These are phyloP conservation scores for Amblyjoppa fuscipennis DNA, from an alignment of 2,888 invertebrate species.

Conservation along the genomic window DNA sequence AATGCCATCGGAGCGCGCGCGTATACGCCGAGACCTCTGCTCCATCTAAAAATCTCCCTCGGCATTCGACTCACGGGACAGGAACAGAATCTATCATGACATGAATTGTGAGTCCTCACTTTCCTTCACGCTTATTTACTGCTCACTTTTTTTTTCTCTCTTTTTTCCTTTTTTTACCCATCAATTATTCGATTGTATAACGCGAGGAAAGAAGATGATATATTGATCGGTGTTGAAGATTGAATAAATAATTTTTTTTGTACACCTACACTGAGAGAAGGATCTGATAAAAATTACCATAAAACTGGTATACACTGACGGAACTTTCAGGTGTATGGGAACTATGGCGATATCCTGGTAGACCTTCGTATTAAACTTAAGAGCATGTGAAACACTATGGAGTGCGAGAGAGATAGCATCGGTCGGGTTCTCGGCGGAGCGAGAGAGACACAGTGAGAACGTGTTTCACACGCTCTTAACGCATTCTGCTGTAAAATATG, in stretches of 20 bases:
- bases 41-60: constrained; percentile 51
- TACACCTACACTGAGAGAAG: not conserved
- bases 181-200: constrained; percentile 44
- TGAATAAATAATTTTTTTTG: not conserved
- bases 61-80: constrained; percentile 36
- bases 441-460: too few relatives aligned
- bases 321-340: too few relatives aligned
- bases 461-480: too few relatives aligned
- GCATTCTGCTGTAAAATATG: too few relatives aligned
- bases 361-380: too few relatives aligned
- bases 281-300: too few relatives aligned
- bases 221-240: constrained; percentile 32
- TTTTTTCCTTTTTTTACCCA: not conserved
- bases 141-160: constrained; percentile 19
- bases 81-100: constrained; percentile 48
- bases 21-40: constrained; percentile 37
- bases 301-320: too few relatives aligned
- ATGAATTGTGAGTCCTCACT: constrained; percentile 52
- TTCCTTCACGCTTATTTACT: constrained; percentile 63
- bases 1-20: constrained; percentile 60
- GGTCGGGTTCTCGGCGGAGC: too few relatives aligned
- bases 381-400: too few relatives aligned
- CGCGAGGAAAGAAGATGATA: constrained; percentile 43
- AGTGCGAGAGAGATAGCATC: too few relatives aligned
- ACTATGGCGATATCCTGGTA: too few relatives aligned